Percentiles rank a stretch among this genome's conserved stretches.
These are phyloP conservation scores for Labia minor DNA, from an alignment of 2,888 invertebrate species.

Conservation along the genomic window DNA sequence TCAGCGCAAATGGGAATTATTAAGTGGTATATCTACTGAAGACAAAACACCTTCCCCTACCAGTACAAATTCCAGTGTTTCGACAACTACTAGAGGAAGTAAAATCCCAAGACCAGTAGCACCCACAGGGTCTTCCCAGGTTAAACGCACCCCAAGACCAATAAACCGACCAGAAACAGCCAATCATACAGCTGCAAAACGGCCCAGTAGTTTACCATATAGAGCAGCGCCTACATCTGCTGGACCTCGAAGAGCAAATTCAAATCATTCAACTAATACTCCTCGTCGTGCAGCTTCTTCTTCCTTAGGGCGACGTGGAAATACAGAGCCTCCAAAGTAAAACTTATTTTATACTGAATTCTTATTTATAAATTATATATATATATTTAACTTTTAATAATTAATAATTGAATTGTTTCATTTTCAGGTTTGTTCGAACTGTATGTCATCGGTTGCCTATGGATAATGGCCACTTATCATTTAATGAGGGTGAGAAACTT, in stretches of 20 bases:
- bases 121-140: conserved; percentile 25
- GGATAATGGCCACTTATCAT: conserved; percentile 64
- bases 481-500: conserved; percentile 63
- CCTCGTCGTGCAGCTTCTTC: conserved; percentile 58
- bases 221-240: conserved; percentile 38
- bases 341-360: neutral
- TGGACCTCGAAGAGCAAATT: conserved; percentile 30
- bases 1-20: neutral
- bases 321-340: neutral
- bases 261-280: conserved; percentile 35
- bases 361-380: neutral
- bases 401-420: conserved; percentile 18
- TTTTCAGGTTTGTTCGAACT: conserved; percentile 55
- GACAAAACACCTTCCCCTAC: conserved; percentile 17
- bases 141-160: neutral
- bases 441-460: conserved; percentile 63
- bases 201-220: conserved; percentile 62
- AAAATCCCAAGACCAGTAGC: conserved; percentile 25
- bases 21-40: neutral
- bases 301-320: conserved; percentile 44
- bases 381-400: neutral
- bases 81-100: conserved; percentile 24
- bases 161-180: conserved; percentile 17
- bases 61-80: conserved; percentile 15
- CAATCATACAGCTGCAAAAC: conserved; percentile 31